phyloP scores from a whole-genome alignment of 2,113 vertebrate genomes.

The Mungos mungo region DNA sequence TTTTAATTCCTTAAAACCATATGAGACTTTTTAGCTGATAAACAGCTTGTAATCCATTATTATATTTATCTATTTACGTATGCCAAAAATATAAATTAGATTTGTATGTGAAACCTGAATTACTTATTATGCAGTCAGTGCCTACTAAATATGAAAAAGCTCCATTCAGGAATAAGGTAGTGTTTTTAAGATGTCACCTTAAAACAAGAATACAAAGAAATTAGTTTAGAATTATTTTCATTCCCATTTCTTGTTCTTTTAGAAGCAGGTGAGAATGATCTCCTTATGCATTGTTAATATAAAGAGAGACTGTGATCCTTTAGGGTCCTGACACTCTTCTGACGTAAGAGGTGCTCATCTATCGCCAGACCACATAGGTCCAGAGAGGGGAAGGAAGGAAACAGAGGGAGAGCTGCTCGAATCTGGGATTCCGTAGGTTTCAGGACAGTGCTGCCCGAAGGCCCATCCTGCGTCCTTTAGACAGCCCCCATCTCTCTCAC shows the following conservation, averaged over 20 bases:
- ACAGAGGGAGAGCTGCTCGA: rapidly evolving
- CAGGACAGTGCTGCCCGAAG: background rate
- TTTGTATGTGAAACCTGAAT: background rate
- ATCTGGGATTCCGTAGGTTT: too few species aligned
- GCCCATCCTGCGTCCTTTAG: too few species aligned
- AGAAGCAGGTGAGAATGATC: background rate
- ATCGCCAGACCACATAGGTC: too few species aligned
- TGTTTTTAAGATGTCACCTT: background rate
- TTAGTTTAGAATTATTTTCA: background rate
- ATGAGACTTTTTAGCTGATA: background rate
- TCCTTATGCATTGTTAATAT: background rate
- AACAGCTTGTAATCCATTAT: background rate
- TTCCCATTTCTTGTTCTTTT: background rate
- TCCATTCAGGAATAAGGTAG: background rate
- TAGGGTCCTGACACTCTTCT: background rate
- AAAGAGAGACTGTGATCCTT: background rate
- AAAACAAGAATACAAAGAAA: too few species aligned
- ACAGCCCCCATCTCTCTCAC: background rate
- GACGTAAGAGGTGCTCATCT: rapidly evolving
- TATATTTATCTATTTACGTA: background rate
- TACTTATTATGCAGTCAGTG: background rate
- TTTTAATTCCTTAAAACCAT: background rate
- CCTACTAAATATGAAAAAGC: background rate
- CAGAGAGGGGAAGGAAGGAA: background rate
- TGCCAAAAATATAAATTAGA: background rate